phyloP scores from a whole-genome alignment of 2,888 invertebrate species.

The Siphonodentalium dalli region DNA sequence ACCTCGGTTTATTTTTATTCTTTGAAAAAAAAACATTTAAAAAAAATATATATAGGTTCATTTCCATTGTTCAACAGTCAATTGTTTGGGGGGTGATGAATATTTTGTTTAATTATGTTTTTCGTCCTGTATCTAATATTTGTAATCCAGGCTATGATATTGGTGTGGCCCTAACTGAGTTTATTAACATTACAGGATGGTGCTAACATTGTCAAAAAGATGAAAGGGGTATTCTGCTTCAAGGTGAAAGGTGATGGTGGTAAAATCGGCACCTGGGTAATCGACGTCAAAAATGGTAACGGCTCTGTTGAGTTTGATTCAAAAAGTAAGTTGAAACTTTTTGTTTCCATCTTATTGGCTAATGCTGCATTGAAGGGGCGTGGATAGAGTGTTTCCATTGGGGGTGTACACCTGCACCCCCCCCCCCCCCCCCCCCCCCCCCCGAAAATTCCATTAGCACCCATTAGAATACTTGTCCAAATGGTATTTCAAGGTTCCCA shows the following conservation, averaged over 20 bases:
- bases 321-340: neutral
- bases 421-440: no score
- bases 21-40: neutral
- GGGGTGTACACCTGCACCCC: no score
- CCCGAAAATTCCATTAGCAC: no score
- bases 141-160: no score
- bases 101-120: no score
- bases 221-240: conserved; percentile 85
- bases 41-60: neutral
- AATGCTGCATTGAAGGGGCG: no score
- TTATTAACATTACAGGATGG: conserved; percentile 56
- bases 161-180: neutral
- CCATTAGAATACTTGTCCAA: no score
- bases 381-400: no score
- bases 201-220: conserved; percentile 59
- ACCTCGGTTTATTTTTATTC: no score
- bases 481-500: no score
- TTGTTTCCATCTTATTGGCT: neutral
- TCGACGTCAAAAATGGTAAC: conserved; percentile 88
- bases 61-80: neutral
- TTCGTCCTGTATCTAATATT: no score
- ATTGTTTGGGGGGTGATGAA: neutral
- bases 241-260: conserved; percentile 83
- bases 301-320: conserved; percentile 84
- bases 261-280: conserved; percentile 86